Conservation (phyloP, 2,113 vertebrate species). For the Phalacrocorax brasilianus region DNA sequence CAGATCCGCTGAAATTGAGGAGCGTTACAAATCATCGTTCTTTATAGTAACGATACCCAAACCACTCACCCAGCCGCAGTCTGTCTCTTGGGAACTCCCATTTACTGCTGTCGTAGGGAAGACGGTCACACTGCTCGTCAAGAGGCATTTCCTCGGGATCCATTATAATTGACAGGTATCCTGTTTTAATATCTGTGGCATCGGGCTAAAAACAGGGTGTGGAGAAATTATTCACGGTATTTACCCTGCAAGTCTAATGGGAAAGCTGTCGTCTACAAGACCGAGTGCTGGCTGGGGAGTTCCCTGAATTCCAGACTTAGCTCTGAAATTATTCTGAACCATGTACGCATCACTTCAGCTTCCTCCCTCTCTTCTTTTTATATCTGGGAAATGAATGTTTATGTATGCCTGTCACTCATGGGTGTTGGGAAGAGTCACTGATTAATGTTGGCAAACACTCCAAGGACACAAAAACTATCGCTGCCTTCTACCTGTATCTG, state of each 20-base stretch:
- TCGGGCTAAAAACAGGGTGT: conserved; percentile 56
- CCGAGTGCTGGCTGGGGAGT: not conserved
- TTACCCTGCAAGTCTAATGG: not conserved
- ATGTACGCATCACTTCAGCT: not conserved
- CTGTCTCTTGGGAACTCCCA: conserved; percentile 95
- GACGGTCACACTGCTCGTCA: conserved; percentile 88
- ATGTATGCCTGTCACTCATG: not conserved
- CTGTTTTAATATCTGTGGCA: conserved; percentile 88
- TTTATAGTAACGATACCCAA: not conserved
- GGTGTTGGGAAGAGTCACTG: not conserved
- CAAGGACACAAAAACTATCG: not conserved
- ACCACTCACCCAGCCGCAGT: conserved; percentile 79
- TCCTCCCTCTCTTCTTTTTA: not conserved
- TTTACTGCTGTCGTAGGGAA: conserved; percentile 91
- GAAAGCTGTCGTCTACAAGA: not conserved
- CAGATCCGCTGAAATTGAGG: not conserved
- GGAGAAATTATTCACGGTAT: not conserved
- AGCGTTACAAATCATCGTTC: not conserved
- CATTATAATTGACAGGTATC: conserved; percentile 93
- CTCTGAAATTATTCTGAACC: not conserved
- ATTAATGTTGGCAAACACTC: not conserved
- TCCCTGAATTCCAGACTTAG: not conserved
- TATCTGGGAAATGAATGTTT: not conserved
- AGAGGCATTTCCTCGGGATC: conserved; percentile 91
- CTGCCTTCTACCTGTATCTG: not conserved